A percentile compares a stretch with the other conserved stretches of the same genome.
phyloP scores from a whole-genome alignment of 2,113 vertebrate genomes.

The Camelus dromedarius region DNA sequence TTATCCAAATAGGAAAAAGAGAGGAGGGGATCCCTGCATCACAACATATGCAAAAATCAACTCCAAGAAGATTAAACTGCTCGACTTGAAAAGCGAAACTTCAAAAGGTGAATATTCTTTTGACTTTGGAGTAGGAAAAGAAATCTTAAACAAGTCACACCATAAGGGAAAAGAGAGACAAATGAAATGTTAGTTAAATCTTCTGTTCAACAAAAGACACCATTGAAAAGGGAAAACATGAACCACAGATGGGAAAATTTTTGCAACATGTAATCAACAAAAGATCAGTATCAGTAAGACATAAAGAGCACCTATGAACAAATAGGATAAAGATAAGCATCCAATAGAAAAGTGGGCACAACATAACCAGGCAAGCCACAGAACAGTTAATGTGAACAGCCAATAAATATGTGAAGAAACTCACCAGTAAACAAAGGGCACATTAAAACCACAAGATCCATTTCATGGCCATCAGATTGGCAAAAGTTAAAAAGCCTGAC shows the following conservation, averaged over 20 bases:
- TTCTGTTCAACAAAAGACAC: conserved; percentile 10
- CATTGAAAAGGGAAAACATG: neutral
- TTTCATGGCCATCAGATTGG: neutral
- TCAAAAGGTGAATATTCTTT: conserved; percentile 36
- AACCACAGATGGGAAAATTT: conserved; percentile 18
- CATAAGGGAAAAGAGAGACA: conserved; percentile 31
- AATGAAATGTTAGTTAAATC: conserved; percentile 26
- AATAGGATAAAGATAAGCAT: neutral
- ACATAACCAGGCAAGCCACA: neutral
- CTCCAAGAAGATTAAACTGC: conserved; percentile 28
- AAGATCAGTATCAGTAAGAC: neutral
- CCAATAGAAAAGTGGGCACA: neutral
- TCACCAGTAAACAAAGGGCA: neutral
- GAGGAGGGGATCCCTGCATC: neutral
- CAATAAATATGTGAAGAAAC: neutral
- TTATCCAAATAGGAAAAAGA: conserved; percentile 14
- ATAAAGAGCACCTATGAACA: neutral
- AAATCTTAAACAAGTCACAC: conserved; percentile 45
- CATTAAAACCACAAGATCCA: neutral
- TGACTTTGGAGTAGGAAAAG: neutral
- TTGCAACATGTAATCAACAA: neutral
- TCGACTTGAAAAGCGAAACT: conserved; percentile 46
- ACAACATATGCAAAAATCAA: neutral
- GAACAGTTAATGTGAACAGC: neutral
- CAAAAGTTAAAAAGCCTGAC: neutral